A percentile compares a stretch with the other conserved stretches of the same genome.
Conservation (phyloP, 2,797 vertebrate genomes). For the Dendrocincla fuliginosa region DNA sequence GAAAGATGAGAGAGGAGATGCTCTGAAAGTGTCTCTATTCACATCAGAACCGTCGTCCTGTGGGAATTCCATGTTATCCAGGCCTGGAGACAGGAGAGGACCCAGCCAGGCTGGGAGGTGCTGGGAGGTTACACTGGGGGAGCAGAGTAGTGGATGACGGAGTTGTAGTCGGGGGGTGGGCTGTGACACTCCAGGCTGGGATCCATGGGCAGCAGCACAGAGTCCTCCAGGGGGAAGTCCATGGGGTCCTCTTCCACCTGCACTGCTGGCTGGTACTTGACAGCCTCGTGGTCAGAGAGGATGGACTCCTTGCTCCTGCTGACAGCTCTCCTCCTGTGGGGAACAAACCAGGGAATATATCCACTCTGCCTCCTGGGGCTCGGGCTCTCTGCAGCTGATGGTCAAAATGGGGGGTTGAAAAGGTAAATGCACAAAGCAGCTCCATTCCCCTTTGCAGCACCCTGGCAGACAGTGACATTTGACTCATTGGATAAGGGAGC, state of each 20-base stretch:
- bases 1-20: background rate
- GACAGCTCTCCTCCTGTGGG: slow-evolving; percentile 82
- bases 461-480: background rate
- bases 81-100: background rate
- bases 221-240: slow-evolving; percentile 87
- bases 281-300: slow-evolving; percentile 77
- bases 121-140: slow-evolving; percentile 81
- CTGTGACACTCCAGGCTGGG: slow-evolving; percentile 89
- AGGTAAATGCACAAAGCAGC: background rate
- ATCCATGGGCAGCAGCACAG: slow-evolving; percentile 81
- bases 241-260: slow-evolving; percentile 75
- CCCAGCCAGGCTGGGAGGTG: background rate
- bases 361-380: background rate
- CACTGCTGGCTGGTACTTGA: slow-evolving; percentile 75
- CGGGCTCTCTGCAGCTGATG: background rate
- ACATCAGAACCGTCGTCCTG: background rate
- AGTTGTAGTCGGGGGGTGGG: slow-evolving; percentile 92
- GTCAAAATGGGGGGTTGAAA: background rate
- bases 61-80: background rate
- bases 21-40: background rate
- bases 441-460: background rate
- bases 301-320: slow-evolving; percentile 91
- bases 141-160: slow-evolving; percentile 89
- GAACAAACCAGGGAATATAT: background rate
- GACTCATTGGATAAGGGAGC: background rate